Evolutionary conservation across 2,113 vertebrate genomes (phyloP).

Genomic region (Sebastes fasciatus): DNA sequence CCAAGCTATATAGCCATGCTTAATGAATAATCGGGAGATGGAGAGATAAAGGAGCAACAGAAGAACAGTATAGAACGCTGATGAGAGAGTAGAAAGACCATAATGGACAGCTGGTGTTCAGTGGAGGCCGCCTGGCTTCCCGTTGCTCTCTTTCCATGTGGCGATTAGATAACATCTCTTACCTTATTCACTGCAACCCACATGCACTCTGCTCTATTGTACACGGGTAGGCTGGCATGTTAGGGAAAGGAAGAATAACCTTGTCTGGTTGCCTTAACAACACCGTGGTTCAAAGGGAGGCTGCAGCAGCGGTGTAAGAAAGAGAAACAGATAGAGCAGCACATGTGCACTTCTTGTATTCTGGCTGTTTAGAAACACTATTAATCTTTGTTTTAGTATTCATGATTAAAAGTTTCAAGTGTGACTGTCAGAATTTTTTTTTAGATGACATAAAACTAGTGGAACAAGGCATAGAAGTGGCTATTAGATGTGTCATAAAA

Average conservation of each 20-base stretch:
- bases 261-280: slow-evolving; percentile 63
- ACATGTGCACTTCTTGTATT: not conserved
- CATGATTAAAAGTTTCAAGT: not conserved
- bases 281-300: slow-evolving; percentile 43
- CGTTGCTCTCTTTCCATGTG: slow-evolving; percentile 62
- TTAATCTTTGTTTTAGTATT: not conserved
- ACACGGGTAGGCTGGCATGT: slow-evolving; percentile 64
- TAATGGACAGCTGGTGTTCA: slow-evolving; percentile 74
- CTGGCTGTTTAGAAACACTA: not conserved
- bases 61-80: slow-evolving; percentile 19
- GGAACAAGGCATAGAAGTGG: not conserved
- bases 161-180: slow-evolving; percentile 80
- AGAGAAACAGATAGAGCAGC: slow-evolving; percentile 27
- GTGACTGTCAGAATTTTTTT: not conserved
- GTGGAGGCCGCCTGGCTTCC: slow-evolving; percentile 55
- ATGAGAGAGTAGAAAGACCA: slow-evolving; percentile 47
- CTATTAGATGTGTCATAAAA: not conserved
- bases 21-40: slow-evolving; percentile 63
- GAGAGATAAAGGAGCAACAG: slow-evolving; percentile 48
- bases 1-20: slow-evolving; percentile 3
- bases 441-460: not conserved
- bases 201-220: slow-evolving; percentile 69
- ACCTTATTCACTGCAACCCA: slow-evolving; percentile 77
- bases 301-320: slow-evolving; percentile 5
- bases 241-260: slow-evolving; percentile 54